These are phyloP conservation scores for Meandrina meandrites DNA, from an alignment of 92 coral and sea anemone species.

Conservation along the genomic window DNA sequence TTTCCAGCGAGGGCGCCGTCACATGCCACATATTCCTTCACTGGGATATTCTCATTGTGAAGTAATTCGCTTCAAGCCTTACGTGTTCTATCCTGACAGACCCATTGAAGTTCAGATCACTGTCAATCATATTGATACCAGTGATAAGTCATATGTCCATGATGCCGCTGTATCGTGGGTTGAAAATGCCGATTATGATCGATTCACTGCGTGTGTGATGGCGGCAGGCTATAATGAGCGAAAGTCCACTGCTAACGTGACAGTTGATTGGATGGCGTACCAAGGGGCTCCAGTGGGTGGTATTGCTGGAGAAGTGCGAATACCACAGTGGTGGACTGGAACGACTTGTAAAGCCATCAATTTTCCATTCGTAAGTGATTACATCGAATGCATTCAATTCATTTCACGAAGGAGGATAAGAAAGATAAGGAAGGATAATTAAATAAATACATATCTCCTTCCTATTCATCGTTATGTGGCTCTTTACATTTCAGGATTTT, in stretches of 20 bases:
- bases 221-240: neutral
- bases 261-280: neutral
- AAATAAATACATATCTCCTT: too few species aligned
- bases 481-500: too few species aligned
- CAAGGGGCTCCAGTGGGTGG: too few species aligned
- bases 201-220: slow-evolving; percentile 1
- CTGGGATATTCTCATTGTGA: neutral
- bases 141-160: neutral
- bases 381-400: too few species aligned
- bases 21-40: neutral
- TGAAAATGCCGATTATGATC: neutral
- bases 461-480: too few species aligned
- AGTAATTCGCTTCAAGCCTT: neutral
- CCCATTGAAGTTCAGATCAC: neutral
- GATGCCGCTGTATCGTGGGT: neutral
- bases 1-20: neutral
- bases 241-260: neutral
- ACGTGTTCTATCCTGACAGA: neutral
- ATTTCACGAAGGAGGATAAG: too few species aligned
- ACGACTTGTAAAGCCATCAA: too few species aligned
- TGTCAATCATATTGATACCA: neutral
- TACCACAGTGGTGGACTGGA: too few species aligned
- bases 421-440: too few species aligned
- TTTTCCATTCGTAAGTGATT: too few species aligned
- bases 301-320: too few species aligned